Evolutionary conservation across 2,888 invertebrate species (phyloP).

Genomic region (Nineta flava): DNA sequence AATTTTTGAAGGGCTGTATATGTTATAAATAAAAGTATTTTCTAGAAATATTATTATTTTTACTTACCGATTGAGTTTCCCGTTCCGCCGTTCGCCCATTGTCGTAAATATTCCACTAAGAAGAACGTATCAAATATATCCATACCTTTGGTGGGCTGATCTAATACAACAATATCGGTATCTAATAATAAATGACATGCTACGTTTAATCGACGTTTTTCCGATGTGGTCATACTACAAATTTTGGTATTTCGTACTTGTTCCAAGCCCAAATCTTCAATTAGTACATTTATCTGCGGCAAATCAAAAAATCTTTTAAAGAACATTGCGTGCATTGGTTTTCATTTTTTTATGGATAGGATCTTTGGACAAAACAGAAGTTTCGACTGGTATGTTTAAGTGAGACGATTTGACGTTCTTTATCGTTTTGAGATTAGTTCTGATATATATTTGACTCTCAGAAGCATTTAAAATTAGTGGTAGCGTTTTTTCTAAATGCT

Average conservation of each 20-base stretch:
- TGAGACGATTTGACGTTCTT: too few relatives aligned
- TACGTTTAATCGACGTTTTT: constrained; percentile 70
- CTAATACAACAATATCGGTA: constrained; percentile 71
- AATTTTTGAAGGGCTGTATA: not conserved
- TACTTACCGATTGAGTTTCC: constrained; percentile 24
- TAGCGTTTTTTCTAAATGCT: too few relatives aligned
- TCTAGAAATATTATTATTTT: too few relatives aligned
- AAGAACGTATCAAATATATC: constrained; percentile 95
- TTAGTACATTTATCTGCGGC: constrained; percentile 65
- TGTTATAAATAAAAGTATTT: not conserved
- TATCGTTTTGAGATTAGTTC: too few relatives aligned
- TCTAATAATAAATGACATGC: constrained; percentile 79
- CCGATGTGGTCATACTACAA: constrained; percentile 71
- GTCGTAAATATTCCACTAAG: constrained; percentile 80
- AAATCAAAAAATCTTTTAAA: not conserved
- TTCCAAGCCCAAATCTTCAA: constrained; percentile 81
- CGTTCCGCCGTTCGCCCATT: constrained; percentile 54
- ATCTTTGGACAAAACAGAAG: too few relatives aligned
- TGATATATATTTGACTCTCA: too few relatives aligned
- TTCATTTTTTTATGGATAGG: too few relatives aligned
- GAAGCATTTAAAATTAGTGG: too few relatives aligned
- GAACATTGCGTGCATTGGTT: not conserved
- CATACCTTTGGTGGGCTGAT: constrained; percentile 77
- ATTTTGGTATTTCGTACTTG: constrained; percentile 80
- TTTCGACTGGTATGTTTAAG: too few relatives aligned